phyloP scores from a whole-genome alignment of 1,140 invertebrate species.

The Drosophila persimilis region DNA sequence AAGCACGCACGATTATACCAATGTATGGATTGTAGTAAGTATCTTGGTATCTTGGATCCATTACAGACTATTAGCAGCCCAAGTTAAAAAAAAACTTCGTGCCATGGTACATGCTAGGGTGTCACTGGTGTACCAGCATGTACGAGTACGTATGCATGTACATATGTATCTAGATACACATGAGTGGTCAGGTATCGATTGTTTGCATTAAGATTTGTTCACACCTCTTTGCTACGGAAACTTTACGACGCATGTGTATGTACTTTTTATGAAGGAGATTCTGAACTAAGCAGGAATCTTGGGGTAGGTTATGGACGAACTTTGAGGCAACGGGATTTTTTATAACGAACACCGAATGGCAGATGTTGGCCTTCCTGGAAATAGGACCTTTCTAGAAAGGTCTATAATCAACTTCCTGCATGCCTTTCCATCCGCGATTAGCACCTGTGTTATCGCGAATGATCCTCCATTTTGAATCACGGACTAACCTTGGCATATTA shows the following conservation, averaged over 20 bases:
- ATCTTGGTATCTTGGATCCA: constrained; percentile 12
- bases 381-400: background rate
- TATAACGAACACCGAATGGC: background rate
- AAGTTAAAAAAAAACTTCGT: constrained; percentile 23
- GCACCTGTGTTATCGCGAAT: constrained; percentile 38
- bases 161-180: constrained; percentile 30
- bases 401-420: constrained; percentile 1
- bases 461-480: constrained; percentile 11
- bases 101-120: constrained; percentile 14
- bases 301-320: constrained; percentile 8
- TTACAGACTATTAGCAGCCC: constrained; percentile 35
- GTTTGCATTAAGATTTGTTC: constrained; percentile 44
- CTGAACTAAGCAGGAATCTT: constrained; percentile 8
- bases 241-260: constrained; percentile 22
- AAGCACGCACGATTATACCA: background rate
- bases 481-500: constrained; percentile 26
- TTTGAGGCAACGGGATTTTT: background rate
- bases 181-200: constrained; percentile 48
- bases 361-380: constrained; percentile 40
- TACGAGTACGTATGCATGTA: constrained; percentile 9
- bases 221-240: constrained; percentile 44
- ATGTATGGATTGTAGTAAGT: background rate
- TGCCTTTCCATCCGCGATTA: background rate
- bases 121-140: background rate
- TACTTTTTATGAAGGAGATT: background rate